phyloP scores from a whole-genome alignment of 1,140 invertebrate genomes.

The Brachionus asplanchnoidis region DNA sequence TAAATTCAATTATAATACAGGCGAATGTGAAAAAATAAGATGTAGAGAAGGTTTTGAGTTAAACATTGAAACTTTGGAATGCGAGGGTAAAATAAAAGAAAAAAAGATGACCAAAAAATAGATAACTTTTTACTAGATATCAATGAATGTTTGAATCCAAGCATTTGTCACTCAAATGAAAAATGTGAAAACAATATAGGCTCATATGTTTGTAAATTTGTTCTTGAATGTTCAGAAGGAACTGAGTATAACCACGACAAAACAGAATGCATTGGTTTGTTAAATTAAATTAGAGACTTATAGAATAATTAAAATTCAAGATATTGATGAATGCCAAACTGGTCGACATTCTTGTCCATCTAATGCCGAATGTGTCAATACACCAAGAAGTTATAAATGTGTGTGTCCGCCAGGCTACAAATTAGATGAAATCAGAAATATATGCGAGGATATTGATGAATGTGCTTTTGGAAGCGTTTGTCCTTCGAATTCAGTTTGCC shows the following conservation, averaged over 20 bases:
- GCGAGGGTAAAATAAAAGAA: slow-evolving; percentile 42
- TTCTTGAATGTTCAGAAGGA: slow-evolving; percentile 2
- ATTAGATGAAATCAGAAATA: slow-evolving; percentile 7
- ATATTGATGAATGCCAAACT: slow-evolving; percentile 72
- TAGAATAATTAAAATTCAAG: slow-evolving; percentile 53
- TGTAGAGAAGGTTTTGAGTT: slow-evolving; percentile 37
- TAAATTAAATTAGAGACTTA: background rate
- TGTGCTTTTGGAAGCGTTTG: background rate
- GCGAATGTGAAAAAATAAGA: slow-evolving; percentile 40
- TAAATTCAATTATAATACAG: slow-evolving; percentile 23
- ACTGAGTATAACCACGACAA: background rate
- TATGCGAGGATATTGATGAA: slow-evolving; percentile 41
- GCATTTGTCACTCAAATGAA: slow-evolving; percentile 55
- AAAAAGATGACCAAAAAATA: background rate
- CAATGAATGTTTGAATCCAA: slow-evolving; percentile 60
- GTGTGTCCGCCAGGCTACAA: slow-evolving; percentile 1
- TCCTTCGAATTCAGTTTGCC: slow-evolving; percentile 34
- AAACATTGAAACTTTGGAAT: slow-evolving; percentile 43
- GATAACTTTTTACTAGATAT: slow-evolving; percentile 54
- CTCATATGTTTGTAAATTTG: slow-evolving; percentile 68
- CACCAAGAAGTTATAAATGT: slow-evolving; percentile 41
- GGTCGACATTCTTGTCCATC: slow-evolving; percentile 46
- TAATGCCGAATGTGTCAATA: slow-evolving; percentile 12
- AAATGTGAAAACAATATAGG: slow-evolving; percentile 79
- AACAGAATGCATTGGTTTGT: slow-evolving; percentile 32